Evolutionary conservation across 2,797 vertebrate genomes (phyloP).

Genomic region (Molossus molossus): DNA sequence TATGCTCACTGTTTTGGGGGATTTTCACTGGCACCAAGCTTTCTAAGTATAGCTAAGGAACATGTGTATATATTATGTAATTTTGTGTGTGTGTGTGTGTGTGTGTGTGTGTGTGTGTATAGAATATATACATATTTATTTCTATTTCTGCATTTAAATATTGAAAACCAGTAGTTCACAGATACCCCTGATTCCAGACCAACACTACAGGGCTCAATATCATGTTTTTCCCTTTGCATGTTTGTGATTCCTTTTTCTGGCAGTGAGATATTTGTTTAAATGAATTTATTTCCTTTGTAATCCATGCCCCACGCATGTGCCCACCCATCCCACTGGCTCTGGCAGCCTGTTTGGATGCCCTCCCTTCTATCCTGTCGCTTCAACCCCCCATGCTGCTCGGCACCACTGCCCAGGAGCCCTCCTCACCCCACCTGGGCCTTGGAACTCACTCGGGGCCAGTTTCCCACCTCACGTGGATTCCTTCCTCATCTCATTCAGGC

Average conservation of each 20-base stretch:
- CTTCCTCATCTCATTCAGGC: background rate
- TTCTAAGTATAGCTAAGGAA: background rate
- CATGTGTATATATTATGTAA: background rate
- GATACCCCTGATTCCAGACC: background rate
- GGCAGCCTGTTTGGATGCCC: background rate
- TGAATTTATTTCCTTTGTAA: background rate
- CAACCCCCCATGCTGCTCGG: background rate
- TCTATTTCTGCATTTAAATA: background rate
- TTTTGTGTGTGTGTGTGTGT: too few species aligned
- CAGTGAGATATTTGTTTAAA: background rate
- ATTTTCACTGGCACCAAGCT: background rate
- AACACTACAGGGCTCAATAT: background rate
- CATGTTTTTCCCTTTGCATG: background rate
- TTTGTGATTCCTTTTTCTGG: conserved; percentile 35
- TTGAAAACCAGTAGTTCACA: conserved; percentile 37
- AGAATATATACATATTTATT: background rate
- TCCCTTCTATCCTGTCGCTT: background rate
- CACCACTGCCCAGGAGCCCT: background rate
- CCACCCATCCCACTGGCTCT: background rate
- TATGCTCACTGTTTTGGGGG: background rate
- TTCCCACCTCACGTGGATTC: background rate
- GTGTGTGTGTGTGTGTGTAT: too few species aligned
- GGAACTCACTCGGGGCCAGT: background rate
- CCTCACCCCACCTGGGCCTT: accelerated
- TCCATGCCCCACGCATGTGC: background rate